These are phyloP conservation scores for Latrodectus hesperus DNA, from an alignment of 2,888 invertebrate species.

Conservation along the genomic window DNA sequence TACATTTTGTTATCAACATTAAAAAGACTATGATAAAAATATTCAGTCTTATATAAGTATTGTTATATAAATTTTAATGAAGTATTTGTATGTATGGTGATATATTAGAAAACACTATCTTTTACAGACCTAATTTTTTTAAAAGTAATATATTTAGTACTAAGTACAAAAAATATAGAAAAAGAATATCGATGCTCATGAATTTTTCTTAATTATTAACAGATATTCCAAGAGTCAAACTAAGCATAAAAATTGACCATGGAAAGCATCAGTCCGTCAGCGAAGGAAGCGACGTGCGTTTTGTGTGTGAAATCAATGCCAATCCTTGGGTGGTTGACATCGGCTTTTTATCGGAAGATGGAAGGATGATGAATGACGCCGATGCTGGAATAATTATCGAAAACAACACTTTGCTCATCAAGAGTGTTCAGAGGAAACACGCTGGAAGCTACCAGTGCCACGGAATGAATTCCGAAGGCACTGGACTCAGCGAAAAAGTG, in stretches of 20 bases:
- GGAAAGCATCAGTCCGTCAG: conserved; percentile 59
- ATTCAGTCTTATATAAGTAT: no score
- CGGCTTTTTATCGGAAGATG: conserved; percentile 64
- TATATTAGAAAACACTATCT: no score
- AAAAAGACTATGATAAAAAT: no score
- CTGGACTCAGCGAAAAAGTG: conserved; percentile 76
- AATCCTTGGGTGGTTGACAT: conserved; percentile 64
- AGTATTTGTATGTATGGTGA: no score
- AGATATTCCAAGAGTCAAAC: conserved; percentile 61
- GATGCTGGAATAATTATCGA: conserved; percentile 65
- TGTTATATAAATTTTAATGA: no score
- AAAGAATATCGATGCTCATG: neutral
- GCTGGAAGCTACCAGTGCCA: conserved; percentile 70
- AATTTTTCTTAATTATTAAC: neutral
- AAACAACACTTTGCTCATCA: conserved; percentile 70
- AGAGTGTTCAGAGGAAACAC: conserved; percentile 68
- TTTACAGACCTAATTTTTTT: no score
- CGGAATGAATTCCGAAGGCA: conserved; percentile 68
- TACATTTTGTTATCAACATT: no score
- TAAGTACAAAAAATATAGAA: neutral
- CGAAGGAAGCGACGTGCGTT: conserved; percentile 93
- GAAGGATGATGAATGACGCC: conserved; percentile 39
- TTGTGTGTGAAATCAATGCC: conserved; percentile 88
- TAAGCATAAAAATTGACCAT: conserved; percentile 53
- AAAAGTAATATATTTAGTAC: no score